phyloP scores from a whole-genome alignment of 2,797 vertebrate species.

The Sphenodon punctatus region DNA sequence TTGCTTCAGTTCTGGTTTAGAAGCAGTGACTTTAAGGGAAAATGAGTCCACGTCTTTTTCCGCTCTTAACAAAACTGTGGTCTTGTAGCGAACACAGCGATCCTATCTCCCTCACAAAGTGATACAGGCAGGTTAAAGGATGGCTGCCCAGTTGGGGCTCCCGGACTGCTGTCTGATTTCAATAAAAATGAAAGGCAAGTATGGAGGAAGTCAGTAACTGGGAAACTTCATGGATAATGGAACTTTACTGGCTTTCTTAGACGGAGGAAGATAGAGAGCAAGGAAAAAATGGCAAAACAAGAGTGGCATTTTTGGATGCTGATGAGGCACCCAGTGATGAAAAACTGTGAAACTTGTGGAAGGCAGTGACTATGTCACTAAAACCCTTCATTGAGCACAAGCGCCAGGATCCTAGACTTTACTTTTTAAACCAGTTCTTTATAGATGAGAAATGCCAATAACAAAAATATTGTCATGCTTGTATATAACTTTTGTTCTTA shows the following conservation, averaged over 20 bases:
- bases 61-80: constrained; percentile 69
- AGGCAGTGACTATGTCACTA: too few relatives aligned
- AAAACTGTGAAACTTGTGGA: neutral
- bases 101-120: constrained; percentile 61
- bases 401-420: too few relatives aligned
- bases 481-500: constrained; percentile 20
- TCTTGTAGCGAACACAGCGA: constrained; percentile 67
- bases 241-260: constrained; percentile 19
- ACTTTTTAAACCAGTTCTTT: too few relatives aligned
- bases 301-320: neutral
- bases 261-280: neutral
- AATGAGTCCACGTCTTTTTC: constrained; percentile 62
- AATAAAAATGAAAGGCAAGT: constrained; percentile 58
- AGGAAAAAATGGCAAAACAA: neutral
- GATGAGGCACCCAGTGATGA: neutral
- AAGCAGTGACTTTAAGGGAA: constrained; percentile 54
- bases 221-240: constrained; percentile 34
- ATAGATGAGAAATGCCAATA: too few relatives aligned
- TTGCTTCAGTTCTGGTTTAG: constrained; percentile 35
- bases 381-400: too few relatives aligned
- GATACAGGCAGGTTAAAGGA: constrained; percentile 69
- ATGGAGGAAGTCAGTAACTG: constrained; percentile 44
- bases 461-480: neutral
- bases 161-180: constrained; percentile 33
- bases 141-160: constrained; percentile 35